A percentile compares a stretch with the other conserved stretches of the same genome.
Conservation (phyloP, 2,113 vertebrate genomes). For the Anolis sagrei region DNA sequence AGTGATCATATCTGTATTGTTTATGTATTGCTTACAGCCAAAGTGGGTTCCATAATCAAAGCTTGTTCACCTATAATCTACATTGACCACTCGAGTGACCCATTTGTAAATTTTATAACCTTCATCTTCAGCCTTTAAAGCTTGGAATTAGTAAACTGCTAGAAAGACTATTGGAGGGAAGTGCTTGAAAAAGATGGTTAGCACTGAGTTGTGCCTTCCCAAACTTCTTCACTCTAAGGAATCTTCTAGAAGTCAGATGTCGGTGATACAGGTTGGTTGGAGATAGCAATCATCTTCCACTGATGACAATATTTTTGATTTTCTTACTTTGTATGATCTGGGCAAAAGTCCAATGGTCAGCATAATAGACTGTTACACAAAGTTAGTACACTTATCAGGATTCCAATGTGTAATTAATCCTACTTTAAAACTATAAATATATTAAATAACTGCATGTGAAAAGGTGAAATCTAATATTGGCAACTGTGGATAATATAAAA, state of each 20-base stretch:
- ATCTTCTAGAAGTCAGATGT: too few species aligned
- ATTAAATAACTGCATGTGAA: background rate
- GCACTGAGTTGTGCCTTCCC: too few species aligned
- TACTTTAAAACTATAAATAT: background rate
- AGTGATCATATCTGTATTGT: background rate
- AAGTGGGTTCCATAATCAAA: background rate
- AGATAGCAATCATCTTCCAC: too few species aligned
- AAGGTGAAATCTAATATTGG: background rate
- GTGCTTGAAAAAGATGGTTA: too few species aligned
- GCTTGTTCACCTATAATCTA: background rate
- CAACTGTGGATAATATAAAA: background rate
- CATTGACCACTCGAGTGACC: constrained; percentile 6
- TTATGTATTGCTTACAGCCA: background rate
- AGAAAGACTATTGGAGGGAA: too few species aligned
- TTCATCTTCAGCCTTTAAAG: background rate
- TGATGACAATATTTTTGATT: too few species aligned
- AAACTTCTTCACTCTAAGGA: too few species aligned
- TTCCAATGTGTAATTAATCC: background rate
- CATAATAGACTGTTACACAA: too few species aligned
- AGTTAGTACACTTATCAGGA: too few species aligned
- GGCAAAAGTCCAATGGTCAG: too few species aligned
- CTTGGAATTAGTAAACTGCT: background rate
- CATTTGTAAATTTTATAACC: background rate
- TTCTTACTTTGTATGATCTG: too few species aligned
- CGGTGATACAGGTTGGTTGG: too few species aligned